These are phyloP conservation scores for Pseudochromis fuscus DNA, from an alignment of 2,797 vertebrate genomes.

Conservation along the genomic window DNA sequence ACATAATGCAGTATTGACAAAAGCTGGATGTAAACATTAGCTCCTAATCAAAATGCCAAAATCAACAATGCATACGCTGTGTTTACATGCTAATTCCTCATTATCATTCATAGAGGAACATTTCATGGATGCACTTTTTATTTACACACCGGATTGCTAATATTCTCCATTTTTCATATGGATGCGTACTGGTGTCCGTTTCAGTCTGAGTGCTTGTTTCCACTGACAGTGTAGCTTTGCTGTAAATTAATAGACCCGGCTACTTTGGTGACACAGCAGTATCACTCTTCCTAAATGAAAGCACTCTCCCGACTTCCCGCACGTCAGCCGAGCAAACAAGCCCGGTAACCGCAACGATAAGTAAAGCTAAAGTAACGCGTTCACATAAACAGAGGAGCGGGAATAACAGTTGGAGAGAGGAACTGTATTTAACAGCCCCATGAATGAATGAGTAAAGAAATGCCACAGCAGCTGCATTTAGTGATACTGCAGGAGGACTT, in stretches of 20 bases:
- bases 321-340: slow-evolving; percentile 51
- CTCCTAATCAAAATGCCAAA: slow-evolving; percentile 32
- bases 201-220: slow-evolving; percentile 40
- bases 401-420: slow-evolving; percentile 32
- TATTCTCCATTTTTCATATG: slow-evolving; percentile 32
- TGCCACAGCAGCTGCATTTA: slow-evolving; percentile 56
- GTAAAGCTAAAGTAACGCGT: slow-evolving; percentile 45
- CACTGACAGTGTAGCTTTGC: slow-evolving; percentile 34
- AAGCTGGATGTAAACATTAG: slow-evolving; percentile 28
- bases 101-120: neutral
- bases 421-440: slow-evolving; percentile 52
- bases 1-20: slow-evolving; percentile 4
- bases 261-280: slow-evolving; percentile 55
- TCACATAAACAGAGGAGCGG: slow-evolving; percentile 30
- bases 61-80: neutral
- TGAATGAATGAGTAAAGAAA: slow-evolving; percentile 62
- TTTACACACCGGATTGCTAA: slow-evolving; percentile 14
- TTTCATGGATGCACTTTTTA: slow-evolving; percentile 19
- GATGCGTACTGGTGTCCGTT: slow-evolving; percentile 21
- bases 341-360: slow-evolving; percentile 48
- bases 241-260: slow-evolving; percentile 53
- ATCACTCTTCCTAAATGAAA: slow-evolving; percentile 63
- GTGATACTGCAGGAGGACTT: slow-evolving; percentile 61
- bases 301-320: slow-evolving; percentile 44
- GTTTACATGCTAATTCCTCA: slow-evolving; percentile 37